These are phyloP conservation scores for Epizoanthus illoricatus DNA, from an alignment of 92 coral and sea anemone genomes.

Conservation along the genomic window DNA sequence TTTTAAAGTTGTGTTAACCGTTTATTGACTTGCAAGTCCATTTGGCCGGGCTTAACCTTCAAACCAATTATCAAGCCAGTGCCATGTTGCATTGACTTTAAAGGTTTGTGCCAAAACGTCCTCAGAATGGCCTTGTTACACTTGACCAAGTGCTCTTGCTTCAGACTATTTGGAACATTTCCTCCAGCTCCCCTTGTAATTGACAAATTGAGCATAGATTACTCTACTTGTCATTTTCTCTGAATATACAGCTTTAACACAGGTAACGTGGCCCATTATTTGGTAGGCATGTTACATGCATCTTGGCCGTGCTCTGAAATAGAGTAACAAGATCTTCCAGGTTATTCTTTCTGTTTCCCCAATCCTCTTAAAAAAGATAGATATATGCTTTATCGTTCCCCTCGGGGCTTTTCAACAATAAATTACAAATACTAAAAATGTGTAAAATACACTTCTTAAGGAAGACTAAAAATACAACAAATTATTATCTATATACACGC, in stretches of 20 bases:
- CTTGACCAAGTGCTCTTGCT: constrained; percentile 59
- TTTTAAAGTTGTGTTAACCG: no score
- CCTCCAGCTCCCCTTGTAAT: constrained; percentile 60
- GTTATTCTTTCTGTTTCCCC: constrained; percentile 51
- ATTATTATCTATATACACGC: no score
- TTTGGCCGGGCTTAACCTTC: constrained; percentile 2
- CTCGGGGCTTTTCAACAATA: no score
- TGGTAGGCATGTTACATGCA: constrained; percentile 69
- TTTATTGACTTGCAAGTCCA: background rate
- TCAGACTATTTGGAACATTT: constrained; percentile 61
- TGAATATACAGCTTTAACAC: constrained; percentile 49
- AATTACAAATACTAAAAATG: no score
- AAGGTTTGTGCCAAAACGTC: constrained; percentile 34
- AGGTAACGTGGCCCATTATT: constrained; percentile 54
- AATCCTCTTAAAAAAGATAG: no score
- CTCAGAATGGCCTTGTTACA: constrained; percentile 36
- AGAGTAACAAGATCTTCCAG: constrained; percentile 59
- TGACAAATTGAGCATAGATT: constrained; percentile 60
- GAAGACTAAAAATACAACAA: no score
- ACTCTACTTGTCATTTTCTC: constrained; percentile 47
- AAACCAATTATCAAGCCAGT: constrained; percentile 18
- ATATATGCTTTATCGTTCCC: no score
- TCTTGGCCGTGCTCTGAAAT: constrained; percentile 61
- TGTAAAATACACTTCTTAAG: no score
- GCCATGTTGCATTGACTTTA: constrained; percentile 27